Percentiles rank a stretch among this genome's conserved stretches.
Evolutionary conservation across 2,113 vertebrate genomes (phyloP).

Genomic region (Centropristis striata): DNA sequence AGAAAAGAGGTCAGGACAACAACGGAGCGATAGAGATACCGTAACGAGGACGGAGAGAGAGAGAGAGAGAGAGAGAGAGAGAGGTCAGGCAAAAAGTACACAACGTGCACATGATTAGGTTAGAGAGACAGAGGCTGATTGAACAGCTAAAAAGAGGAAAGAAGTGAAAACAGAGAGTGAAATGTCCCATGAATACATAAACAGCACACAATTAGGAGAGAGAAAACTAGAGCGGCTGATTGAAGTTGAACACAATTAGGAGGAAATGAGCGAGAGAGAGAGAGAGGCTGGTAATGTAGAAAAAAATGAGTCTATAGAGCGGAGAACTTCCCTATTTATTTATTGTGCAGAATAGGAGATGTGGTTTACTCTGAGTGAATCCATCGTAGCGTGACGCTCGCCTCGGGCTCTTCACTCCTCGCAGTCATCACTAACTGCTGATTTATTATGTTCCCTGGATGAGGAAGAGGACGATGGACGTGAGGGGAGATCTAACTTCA

Average conservation of each 20-base stretch:
- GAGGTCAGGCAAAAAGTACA: constrained; percentile 2
- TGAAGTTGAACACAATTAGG: constrained; percentile 29
- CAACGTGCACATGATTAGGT: neutral
- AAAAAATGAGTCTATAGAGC: neutral
- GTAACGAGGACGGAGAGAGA: too few relatives aligned
- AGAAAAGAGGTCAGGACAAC: constrained; percentile 17
- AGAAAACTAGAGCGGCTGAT: constrained; percentile 20
- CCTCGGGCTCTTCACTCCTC: neutral
- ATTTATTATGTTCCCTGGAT: neutral
- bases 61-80: neutral
- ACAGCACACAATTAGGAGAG: constrained; percentile 32
- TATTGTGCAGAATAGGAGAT: neutral
- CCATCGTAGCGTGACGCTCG: neutral
- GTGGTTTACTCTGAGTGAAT: neutral
- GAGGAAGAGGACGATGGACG: neutral
- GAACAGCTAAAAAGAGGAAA: neutral
- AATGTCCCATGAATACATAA: constrained; percentile 3
- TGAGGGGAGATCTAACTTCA: neutral
- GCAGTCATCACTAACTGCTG: neutral
- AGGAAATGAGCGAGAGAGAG: constrained; percentile 13
- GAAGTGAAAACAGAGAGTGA: constrained; percentile 9
- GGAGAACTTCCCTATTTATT: neutral
- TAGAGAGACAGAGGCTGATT: neutral
- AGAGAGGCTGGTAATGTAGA: constrained; percentile 3
- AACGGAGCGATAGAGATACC: neutral